phyloP scores from a whole-genome alignment of 2,888 invertebrate species.

The Cyrtodaria siliqua region DNA sequence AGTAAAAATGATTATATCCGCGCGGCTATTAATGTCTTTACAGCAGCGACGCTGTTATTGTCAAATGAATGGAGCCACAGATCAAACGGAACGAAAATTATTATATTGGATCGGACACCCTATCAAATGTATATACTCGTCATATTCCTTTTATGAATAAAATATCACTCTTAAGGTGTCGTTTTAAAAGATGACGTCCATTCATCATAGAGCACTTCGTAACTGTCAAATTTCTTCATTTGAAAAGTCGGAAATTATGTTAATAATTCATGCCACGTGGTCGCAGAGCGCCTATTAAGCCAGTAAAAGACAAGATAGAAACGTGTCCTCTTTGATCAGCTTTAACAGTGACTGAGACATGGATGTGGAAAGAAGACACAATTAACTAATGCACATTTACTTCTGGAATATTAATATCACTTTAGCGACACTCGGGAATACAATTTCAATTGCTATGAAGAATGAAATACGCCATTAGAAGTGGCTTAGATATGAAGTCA shows the following conservation, averaged over 20 bases:
- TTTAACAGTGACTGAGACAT: slow-evolving; percentile 46
- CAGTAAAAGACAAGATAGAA: slow-evolving; percentile 36
- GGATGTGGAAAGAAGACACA: slow-evolving; percentile 69
- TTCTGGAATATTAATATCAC: slow-evolving; percentile 77
- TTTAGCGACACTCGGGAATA: slow-evolving; percentile 68
- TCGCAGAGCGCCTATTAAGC: not conserved
- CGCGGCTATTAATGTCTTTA: not conserved
- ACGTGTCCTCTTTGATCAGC: slow-evolving; percentile 37
- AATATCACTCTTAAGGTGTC: slow-evolving; percentile 10
- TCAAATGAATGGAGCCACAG: too few species aligned
- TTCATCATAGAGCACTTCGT: slow-evolving; percentile 57
- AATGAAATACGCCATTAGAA: slow-evolving; percentile 61
- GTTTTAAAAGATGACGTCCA: slow-evolving; percentile 52
- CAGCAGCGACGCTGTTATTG: too few species aligned
- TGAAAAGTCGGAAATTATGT: slow-evolving; percentile 23
- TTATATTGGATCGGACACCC: slow-evolving; percentile 20
- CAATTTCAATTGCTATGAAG: slow-evolving; percentile 71
- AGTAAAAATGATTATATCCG: not conserved
- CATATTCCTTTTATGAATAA: slow-evolving; percentile 16
- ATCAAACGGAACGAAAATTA: not conserved
- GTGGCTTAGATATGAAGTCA: slow-evolving; percentile 56
- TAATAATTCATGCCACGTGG: slow-evolving; percentile 50
- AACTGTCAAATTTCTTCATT: slow-evolving; percentile 55
- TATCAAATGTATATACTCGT: slow-evolving; percentile 26
- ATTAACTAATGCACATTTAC: slow-evolving; percentile 78